Evolutionary conservation across 2,113 vertebrate genomes (phyloP).

Genomic region (Perca flavescens): DNA sequence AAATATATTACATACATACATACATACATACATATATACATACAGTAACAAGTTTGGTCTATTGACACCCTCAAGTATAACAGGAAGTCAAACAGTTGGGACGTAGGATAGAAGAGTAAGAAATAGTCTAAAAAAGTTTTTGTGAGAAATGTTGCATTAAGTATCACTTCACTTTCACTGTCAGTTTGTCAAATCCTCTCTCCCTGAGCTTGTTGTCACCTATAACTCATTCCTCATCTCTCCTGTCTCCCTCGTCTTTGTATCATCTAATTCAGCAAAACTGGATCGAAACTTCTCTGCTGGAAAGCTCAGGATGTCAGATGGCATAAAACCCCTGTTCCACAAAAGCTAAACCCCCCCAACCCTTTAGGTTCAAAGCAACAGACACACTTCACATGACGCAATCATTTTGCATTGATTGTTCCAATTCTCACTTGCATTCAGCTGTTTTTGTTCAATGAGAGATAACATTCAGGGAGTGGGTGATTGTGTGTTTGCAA

Average conservation of each 20-base stretch:
- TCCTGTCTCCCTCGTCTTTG: slow-evolving; percentile 54
- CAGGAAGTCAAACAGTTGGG: slow-evolving; percentile 16
- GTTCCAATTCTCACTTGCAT: slow-evolving; percentile 69
- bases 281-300: slow-evolving; percentile 57
- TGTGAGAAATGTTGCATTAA: slow-evolving; percentile 28
- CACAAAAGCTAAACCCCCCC: slow-evolving; percentile 72
- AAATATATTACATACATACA: not conserved
- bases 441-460: slow-evolving; percentile 66
- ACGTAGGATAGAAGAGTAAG: not conserved
- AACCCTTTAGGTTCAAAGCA: slow-evolving; percentile 72
- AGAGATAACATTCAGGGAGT: slow-evolving; percentile 66
- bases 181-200: slow-evolving; percentile 42
- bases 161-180: not conserved
- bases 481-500: slow-evolving; percentile 47
- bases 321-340: slow-evolving; percentile 72
- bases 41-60: not conserved
- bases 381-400: slow-evolving; percentile 75
- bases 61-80: not conserved
- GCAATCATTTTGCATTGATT: slow-evolving; percentile 76
- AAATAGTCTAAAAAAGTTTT: not conserved
- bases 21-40: not conserved
- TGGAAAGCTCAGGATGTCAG: slow-evolving; percentile 71
- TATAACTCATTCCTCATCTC: slow-evolving; percentile 59
- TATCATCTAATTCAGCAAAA: slow-evolving; percentile 72
- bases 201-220: slow-evolving; percentile 46